These are phyloP conservation scores for Oscheius myriophilus DNA, from an alignment of 2,888 invertebrate genomes.

Conservation along the genomic window DNA sequence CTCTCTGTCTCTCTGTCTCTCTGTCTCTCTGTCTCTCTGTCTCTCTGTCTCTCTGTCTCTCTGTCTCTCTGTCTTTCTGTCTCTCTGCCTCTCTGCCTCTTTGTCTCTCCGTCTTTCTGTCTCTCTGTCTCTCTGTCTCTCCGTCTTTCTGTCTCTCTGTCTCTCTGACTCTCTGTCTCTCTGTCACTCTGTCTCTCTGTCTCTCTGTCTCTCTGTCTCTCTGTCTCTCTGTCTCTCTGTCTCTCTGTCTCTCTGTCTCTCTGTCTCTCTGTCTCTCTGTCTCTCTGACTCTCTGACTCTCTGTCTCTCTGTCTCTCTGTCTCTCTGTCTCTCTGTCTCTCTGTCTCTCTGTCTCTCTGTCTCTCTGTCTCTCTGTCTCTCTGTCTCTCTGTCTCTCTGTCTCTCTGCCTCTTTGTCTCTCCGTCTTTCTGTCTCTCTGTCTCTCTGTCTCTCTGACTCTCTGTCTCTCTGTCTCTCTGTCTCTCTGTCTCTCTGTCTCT, in stretches of 20 bases:
- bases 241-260: constrained; percentile 1
- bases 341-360: too few relatives aligned
- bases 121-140: too few relatives aligned
- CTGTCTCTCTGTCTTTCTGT: too few relatives aligned
- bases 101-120: too few relatives aligned
- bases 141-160: too few relatives aligned
- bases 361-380: background rate
- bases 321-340: too few relatives aligned
- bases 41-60: too few relatives aligned
- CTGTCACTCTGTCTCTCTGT: too few relatives aligned
- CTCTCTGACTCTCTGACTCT: background rate
- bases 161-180: too few relatives aligned
- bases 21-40: constrained; percentile 2
- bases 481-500: background rate
- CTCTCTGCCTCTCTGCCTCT: too few relatives aligned
- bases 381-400: background rate
- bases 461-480: background rate
- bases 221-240: too few relatives aligned
- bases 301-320: background rate
- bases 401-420: background rate
- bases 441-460: constrained; percentile 3
- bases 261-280: constrained; percentile 6
- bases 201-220: too few relatives aligned
- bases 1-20: background rate
- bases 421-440: constrained; percentile 1